Evolutionary conservation across 2,797 vertebrate genomes (phyloP).

Genomic region (Arctocebus calabarensis): DNA sequence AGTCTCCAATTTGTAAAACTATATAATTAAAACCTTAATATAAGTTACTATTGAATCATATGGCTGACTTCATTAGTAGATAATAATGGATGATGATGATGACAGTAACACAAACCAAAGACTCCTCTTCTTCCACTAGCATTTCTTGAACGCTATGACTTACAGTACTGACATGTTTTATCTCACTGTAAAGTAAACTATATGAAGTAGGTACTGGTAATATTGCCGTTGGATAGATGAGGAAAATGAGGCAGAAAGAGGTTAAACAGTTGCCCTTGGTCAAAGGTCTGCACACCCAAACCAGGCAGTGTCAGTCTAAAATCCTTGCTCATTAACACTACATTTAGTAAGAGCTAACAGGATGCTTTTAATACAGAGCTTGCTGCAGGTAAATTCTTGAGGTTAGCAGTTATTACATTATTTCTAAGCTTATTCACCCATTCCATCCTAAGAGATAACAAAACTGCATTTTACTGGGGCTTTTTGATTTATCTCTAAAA

Average conservation of each 20-base stretch:
- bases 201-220: background rate
- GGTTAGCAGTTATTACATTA: background rate
- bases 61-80: background rate
- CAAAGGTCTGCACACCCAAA: background rate
- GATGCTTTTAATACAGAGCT: slow-evolving; percentile 1
- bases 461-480: background rate
- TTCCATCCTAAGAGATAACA: background rate
- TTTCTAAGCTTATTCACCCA: slow-evolving; percentile 21
- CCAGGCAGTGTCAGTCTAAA: background rate
- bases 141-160: background rate
- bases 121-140: background rate
- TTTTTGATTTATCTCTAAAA: slow-evolving; percentile 13
- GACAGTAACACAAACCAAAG: slow-evolving; percentile 19
- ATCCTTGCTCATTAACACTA: background rate
- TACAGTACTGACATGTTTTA: background rate
- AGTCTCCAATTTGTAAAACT: background rate
- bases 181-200: background rate
- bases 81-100: background rate
- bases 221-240: background rate
- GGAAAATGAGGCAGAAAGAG: background rate
- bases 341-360: background rate
- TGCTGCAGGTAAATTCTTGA: background rate
- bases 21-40: slow-evolving; percentile 20
- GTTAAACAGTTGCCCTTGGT: background rate
- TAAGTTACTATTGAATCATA: background rate